phyloP scores from a whole-genome alignment of 2,888 invertebrate species.

The Caenorhabditis panamensis region DNA sequence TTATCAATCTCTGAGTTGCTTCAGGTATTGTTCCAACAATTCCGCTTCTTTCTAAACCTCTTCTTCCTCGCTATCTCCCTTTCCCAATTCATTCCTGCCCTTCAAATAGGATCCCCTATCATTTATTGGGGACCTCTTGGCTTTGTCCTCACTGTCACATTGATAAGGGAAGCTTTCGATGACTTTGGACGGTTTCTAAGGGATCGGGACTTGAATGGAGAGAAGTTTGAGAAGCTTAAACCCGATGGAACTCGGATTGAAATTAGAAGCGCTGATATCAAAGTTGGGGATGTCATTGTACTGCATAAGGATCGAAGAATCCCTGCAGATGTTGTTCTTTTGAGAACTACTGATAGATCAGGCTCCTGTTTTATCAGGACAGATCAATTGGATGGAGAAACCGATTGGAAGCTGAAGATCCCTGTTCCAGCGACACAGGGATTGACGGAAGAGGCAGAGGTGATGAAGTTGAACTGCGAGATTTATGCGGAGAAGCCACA shows the following conservation, averaged over 20 bases:
- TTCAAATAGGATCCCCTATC: conserved; percentile 96
- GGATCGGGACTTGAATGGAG: conserved; percentile 96
- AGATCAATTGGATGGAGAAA: conserved; percentile 96
- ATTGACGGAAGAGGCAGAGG: conserved; percentile 87
- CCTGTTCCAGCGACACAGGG: conserved; percentile 94
- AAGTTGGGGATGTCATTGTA: conserved; percentile 88
- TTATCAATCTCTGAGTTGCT: conserved; percentile 64
- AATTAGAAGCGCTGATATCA: conserved; percentile 88
- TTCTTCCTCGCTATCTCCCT: conserved; percentile 98
- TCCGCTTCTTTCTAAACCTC: conserved; percentile 97
- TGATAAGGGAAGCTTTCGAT: conserved; percentile 96
- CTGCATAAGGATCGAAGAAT: conserved; percentile 96
- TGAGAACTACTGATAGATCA: conserved; percentile 84
- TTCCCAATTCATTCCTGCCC: conserved; percentile 97
- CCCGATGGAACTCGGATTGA: conserved; percentile 83
- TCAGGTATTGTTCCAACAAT: conserved; percentile 96
- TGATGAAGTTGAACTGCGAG: conserved; percentile 87
- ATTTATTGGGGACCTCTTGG: conserved; percentile 99
- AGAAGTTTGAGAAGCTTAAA: conserved; percentile 91
- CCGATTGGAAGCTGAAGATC: conserved; percentile 91
- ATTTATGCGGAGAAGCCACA: conserved; percentile 97
- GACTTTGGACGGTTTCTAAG: conserved; percentile 93
- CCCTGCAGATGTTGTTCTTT: conserved; percentile 95
- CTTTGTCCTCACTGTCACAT: conserved; percentile 95
- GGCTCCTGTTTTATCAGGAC: conserved; percentile 97